Percentiles rank a stretch among this genome's conserved stretches.
Evolutionary conservation across 2,797 vertebrate species (phyloP).

Genomic region (Antrozous pallidus): DNA sequence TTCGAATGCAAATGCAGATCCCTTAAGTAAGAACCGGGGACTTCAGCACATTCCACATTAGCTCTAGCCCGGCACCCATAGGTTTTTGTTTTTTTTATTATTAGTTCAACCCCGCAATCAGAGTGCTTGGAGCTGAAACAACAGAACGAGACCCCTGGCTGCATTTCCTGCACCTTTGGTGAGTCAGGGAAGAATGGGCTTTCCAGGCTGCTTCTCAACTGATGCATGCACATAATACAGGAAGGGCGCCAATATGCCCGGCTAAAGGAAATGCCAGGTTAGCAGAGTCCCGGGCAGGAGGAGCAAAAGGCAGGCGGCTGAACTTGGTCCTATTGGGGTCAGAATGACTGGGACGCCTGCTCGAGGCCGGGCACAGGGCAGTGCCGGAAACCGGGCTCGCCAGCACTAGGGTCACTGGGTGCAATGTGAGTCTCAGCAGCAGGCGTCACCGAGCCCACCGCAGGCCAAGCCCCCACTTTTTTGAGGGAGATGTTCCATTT

Average conservation of each 20-base stretch:
- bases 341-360: neutral
- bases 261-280: constrained; percentile 31
- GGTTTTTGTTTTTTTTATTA: neutral
- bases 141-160: neutral
- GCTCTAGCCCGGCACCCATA: neutral
- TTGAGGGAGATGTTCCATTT: neutral
- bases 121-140: neutral
- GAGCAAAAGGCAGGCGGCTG: too few relatives aligned
- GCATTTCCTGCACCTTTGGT: constrained; percentile 33
- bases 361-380: constrained; percentile 12
- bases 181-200: neutral
- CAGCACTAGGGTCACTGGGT: neutral
- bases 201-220: neutral
- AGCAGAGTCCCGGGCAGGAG: constrained; percentile 5
- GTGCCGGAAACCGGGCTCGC: neutral
- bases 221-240: neutral
- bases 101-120: neutral
- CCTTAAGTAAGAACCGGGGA: constrained; percentile 31
- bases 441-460: neutral
- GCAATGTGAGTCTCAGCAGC: neutral
- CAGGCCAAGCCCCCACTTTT: neutral
- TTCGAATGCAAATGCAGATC: constrained; percentile 53
- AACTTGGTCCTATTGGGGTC: neutral
- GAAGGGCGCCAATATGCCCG: neutral
- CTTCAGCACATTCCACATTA: constrained; percentile 14